Evolutionary conservation across 2,888 invertebrate genomes (phyloP), one percentile per base, ranked within the genome.

Genomic region (Himalopsyche anomala): DNA sequence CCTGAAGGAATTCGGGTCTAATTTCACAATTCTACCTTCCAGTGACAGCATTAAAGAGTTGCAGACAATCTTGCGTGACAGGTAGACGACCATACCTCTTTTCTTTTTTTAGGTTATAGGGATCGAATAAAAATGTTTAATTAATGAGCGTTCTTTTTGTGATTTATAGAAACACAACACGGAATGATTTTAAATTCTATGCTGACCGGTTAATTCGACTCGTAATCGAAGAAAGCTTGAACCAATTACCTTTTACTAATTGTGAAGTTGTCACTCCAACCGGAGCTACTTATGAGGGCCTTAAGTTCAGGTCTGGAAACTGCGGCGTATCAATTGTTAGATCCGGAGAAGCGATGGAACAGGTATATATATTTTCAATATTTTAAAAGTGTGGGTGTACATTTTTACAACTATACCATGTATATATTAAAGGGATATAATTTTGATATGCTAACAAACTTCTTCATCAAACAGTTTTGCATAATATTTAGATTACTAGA

Each of bases 161-260:
- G 15, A 42, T 80, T 82, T 94, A 92, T 89, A 99, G 99, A 91
- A 97, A 96, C 89, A 99, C 99, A 40, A 94, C 96, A 4, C 94
- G 98, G 89, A 98, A 97, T 92, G 99, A 99, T 92, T 99, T 99
- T 91, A 99, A 99, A 91, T 99, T 99, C 92, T 99, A 98, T 91
- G 99, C 99, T 0, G 99, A 99, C 91, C 96, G 99, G 89, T 93
- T 99, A 91, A 99, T 99, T 90, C 95, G 99, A 4, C 93, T 99
- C 56, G 99, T 99, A 0, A 99, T 99, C 88, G 99, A 99, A 91
- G 99, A 99, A 91, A 99, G 99, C 89, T 93, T 99, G 45, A 99
- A 99, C 92, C 98, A 98, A 91, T 92, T 99, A 85, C 99, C 99
- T 0, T 99, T 99, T 91, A 96, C 97, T 0, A 96, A 97, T 91